Evolutionary conservation across 2,797 vertebrate genomes (phyloP).

Genomic region (Sardinella longiceps): DNA sequence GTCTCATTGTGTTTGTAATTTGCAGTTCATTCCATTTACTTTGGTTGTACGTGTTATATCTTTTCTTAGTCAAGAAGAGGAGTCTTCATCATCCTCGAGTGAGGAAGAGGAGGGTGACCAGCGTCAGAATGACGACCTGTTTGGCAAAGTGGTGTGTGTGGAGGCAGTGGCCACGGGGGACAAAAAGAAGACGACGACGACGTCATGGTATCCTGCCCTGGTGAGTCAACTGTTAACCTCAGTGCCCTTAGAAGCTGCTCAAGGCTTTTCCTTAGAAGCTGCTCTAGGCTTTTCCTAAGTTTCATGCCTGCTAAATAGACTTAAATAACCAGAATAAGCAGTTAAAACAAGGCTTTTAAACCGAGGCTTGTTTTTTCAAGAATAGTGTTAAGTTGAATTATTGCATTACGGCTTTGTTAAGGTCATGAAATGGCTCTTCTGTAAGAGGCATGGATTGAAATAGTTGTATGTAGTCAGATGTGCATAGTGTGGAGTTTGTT

Average conservation of each 20-base stretch:
- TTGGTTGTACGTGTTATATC: background rate
- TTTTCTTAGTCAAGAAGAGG: constrained; percentile 76
- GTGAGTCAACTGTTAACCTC: constrained; percentile 62
- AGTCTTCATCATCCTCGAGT: constrained; percentile 79
- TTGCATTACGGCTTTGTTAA: no score
- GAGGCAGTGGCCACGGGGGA: constrained; percentile 69
- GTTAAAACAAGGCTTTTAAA: background rate
- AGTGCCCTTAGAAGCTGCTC: background rate
- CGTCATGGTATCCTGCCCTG: constrained; percentile 80
- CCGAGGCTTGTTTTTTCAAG: background rate
- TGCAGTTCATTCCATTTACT: background rate
- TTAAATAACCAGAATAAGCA: background rate
- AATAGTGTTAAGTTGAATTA: no score
- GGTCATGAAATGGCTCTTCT: no score
- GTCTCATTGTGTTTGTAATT: background rate
- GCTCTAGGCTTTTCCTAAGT: background rate
- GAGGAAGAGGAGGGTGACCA: constrained; percentile 80
- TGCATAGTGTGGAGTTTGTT: background rate
- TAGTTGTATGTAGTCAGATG: no score
- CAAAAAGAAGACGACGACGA: constrained; percentile 73
- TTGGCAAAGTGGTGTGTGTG: constrained; percentile 82
- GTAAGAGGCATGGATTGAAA: background rate
- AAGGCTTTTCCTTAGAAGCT: background rate
- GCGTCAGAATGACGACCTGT: constrained; percentile 77
- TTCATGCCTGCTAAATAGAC: no score